Percentiles rank a stretch among this genome's conserved stretches.
Evolutionary conservation across 2,113 vertebrate species (phyloP).

Genomic region (Pedionomus torquatus): DNA sequence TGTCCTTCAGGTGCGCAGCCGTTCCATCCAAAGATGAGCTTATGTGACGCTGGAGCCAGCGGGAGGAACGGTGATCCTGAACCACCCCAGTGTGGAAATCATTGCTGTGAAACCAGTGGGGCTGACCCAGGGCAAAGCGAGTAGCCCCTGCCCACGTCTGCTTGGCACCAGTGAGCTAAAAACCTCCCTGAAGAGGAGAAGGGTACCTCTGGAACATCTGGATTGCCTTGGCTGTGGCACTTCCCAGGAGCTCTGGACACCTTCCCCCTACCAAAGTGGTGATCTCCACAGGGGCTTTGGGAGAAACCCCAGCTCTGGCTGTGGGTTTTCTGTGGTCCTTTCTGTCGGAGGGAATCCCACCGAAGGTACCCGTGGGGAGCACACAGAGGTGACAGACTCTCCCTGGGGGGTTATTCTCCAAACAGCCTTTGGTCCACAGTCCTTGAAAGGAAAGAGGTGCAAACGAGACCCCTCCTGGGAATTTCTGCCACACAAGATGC

Average conservation of each 20-base stretch:
- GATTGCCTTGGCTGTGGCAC: neutral
- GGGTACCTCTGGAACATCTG: neutral
- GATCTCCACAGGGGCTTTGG: neutral
- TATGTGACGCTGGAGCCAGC: neutral
- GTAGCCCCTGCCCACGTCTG: neutral
- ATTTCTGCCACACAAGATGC: neutral
- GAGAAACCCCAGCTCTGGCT: neutral
- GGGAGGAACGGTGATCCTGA: neutral
- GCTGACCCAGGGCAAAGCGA: neutral
- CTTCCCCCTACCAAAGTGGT: neutral
- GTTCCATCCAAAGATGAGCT: neutral
- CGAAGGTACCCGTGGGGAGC: neutral
- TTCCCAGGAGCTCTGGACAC: neutral
- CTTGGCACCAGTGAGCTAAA: neutral
- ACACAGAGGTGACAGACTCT: neutral
- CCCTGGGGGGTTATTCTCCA: neutral
- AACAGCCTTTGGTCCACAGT: neutral
- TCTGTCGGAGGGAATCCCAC: neutral
- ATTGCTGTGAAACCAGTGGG: neutral
- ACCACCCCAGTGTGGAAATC: neutral
- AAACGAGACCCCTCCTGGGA: neutral
- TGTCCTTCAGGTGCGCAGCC: neutral
- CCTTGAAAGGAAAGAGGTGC: neutral
- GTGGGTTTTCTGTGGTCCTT: fast-evolving
- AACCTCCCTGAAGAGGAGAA: neutral